These are phyloP conservation scores for Choloepus didactylus DNA, from an alignment of 2,797 vertebrate species.

Conservation along the genomic window DNA sequence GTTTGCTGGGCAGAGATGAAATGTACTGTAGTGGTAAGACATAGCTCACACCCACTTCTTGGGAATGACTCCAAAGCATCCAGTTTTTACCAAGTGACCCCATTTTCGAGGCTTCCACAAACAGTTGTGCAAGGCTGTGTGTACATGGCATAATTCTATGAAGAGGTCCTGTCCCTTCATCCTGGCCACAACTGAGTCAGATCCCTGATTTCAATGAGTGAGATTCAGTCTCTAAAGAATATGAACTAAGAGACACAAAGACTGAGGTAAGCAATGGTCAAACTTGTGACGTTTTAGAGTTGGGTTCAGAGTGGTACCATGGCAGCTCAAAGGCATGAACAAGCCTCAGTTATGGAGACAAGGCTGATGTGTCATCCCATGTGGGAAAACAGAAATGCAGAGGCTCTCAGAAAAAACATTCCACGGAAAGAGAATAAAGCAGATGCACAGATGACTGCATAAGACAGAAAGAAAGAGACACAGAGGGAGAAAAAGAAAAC, in stretches of 20 bases:
- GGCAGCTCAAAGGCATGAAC: constrained; percentile 11
- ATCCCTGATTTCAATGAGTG: background rate
- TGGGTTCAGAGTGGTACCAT: background rate
- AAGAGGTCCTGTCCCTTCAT: background rate
- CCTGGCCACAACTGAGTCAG: background rate
- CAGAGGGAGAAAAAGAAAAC: background rate
- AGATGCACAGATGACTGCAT: background rate
- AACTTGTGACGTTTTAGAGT: background rate
- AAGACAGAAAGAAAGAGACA: background rate
- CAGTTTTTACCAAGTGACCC: background rate
- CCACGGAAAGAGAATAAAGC: background rate
- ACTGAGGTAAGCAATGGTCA: background rate
- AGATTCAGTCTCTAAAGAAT: background rate
- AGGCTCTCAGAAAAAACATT: constrained; percentile 2
- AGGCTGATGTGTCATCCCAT: background rate
- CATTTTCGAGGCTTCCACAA: constrained; percentile 12
- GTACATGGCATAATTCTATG: background rate
- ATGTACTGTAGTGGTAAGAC: background rate
- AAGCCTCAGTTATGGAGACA: background rate
- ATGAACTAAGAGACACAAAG: background rate
- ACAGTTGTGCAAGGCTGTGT: background rate
- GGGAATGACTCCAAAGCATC: background rate
- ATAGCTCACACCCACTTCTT: background rate
- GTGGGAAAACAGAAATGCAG: background rate
- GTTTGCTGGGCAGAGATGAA: background rate